A percentile compares a stretch with the other conserved stretches of the same genome.
phyloP scores from a whole-genome alignment of 2,113 vertebrate genomes.

The Rutilus rutilus region DNA sequence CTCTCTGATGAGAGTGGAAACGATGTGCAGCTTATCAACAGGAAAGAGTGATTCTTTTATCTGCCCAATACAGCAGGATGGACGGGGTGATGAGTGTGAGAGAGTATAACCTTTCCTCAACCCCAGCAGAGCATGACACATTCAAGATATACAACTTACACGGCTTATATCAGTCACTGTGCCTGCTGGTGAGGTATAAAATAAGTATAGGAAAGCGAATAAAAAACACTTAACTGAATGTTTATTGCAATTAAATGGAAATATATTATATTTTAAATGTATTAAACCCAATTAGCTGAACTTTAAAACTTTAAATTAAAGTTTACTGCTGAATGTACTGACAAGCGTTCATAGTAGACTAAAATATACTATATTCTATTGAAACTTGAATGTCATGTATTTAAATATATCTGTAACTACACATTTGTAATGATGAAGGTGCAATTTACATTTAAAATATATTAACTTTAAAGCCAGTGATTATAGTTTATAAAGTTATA shows the following conservation, averaged over 20 bases:
- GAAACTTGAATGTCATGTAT: too few species aligned
- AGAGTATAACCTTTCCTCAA: conserved; percentile 3
- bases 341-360: too few species aligned
- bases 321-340: too few species aligned
- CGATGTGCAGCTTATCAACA: not conserved
- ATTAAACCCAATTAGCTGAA: not conserved
- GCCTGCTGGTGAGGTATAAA: not conserved
- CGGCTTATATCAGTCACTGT: not conserved
- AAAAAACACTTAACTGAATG: not conserved
- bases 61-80: not conserved
- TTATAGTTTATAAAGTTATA: too few species aligned
- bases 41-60: conserved; percentile 1
- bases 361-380: too few species aligned
- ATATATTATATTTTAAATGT: not conserved
- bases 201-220: not conserved
- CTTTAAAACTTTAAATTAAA: not conserved
- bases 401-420: too few species aligned
- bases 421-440: too few species aligned
- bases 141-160: not conserved
- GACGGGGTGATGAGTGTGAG: not conserved
- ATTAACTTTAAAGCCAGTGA: too few species aligned
- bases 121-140: not conserved
- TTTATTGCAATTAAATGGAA: not conserved
- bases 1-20: not conserved
- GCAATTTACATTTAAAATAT: too few species aligned